Evolutionary conservation across 2,797 vertebrate species (phyloP).

Genomic region (Streptopelia turtur): DNA sequence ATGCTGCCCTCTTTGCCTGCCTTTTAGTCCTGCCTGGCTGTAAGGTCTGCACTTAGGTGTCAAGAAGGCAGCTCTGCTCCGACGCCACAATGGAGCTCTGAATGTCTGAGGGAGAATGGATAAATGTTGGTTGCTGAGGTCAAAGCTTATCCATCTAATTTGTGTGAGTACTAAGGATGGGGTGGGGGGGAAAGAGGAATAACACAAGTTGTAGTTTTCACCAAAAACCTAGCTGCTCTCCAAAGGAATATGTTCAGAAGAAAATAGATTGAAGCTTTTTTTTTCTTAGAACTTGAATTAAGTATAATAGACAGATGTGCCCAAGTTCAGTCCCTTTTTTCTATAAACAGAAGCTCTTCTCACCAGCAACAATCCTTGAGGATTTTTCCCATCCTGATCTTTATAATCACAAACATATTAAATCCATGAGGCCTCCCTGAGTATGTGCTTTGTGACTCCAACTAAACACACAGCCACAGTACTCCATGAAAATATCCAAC

Average conservation of each 20-base stretch:
- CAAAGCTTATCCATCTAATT: slow-evolving; percentile 62
- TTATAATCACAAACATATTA: neutral
- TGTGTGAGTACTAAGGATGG: slow-evolving; percentile 65
- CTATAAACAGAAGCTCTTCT: neutral
- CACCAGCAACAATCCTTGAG: neutral
- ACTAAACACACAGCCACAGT: neutral
- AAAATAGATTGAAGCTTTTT: neutral
- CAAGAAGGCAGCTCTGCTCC: neutral
- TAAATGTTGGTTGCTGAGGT: slow-evolving; percentile 25
- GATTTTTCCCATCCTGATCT: neutral
- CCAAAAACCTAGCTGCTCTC: neutral
- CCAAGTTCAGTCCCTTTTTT: neutral
- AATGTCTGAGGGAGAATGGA: neutral
- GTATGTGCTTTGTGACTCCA: neutral
- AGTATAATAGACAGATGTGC: neutral
- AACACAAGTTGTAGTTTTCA: neutral
- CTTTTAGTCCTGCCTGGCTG: neutral
- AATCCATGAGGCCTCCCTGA: neutral
- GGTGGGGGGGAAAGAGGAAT: neutral
- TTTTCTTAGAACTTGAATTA: neutral
- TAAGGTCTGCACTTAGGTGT: neutral
- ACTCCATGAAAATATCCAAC: neutral
- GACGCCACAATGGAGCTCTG: neutral
- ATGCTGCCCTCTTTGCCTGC: neutral
- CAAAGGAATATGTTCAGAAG: neutral